Evolutionary conservation across 2,888 invertebrate species (phyloP).

Genomic region (Agrotis segetum): DNA sequence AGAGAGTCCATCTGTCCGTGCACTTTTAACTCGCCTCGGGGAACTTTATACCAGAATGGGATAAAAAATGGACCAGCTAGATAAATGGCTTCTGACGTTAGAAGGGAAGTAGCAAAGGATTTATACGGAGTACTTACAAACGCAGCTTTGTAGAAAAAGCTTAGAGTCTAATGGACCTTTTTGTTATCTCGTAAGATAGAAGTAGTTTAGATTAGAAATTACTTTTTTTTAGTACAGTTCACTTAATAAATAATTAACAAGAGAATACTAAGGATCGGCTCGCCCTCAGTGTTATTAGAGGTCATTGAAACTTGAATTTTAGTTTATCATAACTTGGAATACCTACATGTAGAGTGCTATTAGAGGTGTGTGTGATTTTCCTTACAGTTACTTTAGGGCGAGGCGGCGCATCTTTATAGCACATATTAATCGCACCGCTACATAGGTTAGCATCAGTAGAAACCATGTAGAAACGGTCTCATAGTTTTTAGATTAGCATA

Average conservation of each 20-base stretch:
- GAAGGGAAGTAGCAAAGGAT: conserved; percentile 29
- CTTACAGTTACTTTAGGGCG: too few relatives aligned
- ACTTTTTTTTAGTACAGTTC: not conserved
- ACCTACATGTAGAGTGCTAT: too few relatives aligned
- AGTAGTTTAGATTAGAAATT: not conserved
- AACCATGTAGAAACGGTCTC: too few relatives aligned
- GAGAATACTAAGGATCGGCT: too few relatives aligned
- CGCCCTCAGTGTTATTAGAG: too few relatives aligned
- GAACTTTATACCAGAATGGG: conserved; percentile 39
- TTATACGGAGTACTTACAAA: conserved; percentile 23
- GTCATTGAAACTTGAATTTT: too few relatives aligned
- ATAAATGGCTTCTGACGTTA: conserved; percentile 51
- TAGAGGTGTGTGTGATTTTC: too few relatives aligned
- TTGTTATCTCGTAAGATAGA: not conserved
- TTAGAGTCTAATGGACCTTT: conserved; percentile 13
- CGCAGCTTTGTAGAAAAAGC: conserved; percentile 11
- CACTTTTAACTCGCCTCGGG: conserved; percentile 45
- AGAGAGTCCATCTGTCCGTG: conserved; percentile 37
- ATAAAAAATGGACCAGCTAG: conserved; percentile 56
- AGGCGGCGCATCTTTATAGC: too few relatives aligned
- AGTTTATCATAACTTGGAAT: too few relatives aligned
- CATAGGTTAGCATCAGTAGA: too few relatives aligned
- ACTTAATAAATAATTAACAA: not conserved
- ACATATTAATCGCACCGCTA: too few relatives aligned
- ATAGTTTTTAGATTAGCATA: too few relatives aligned